A percentile compares a stretch with the other conserved stretches of the same genome.
These are phyloP conservation scores for Procapra przewalskii DNA, from an alignment of 2,113 vertebrate species.

Conservation along the genomic window DNA sequence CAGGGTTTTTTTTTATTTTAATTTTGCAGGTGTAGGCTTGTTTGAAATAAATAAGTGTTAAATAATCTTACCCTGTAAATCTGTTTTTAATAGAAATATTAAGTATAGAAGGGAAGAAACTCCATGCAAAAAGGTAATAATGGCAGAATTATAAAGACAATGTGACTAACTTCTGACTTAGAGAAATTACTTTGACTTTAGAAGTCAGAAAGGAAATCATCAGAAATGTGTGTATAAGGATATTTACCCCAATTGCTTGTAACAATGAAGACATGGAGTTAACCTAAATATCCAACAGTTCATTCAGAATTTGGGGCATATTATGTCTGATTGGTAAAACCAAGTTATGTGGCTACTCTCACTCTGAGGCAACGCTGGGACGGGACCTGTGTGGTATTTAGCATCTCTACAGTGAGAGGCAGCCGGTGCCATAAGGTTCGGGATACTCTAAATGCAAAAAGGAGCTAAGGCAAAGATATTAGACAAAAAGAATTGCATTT, in stretches of 20 bases:
- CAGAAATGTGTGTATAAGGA: not conserved
- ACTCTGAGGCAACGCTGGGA: not conserved
- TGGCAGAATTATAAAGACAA: constrained; percentile 15
- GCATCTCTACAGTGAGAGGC: not conserved
- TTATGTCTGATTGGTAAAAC: not conserved
- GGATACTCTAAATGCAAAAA: not conserved
- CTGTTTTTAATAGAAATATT: not conserved
- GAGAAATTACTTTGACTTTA: constrained; percentile 10
- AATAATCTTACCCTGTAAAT: not conserved
- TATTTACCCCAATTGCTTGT: not conserved
- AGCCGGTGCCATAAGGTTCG: not conserved
- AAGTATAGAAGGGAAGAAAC: not conserved
- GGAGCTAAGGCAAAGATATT: not conserved
- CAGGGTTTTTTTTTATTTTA: not conserved
- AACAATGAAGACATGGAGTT: not conserved
- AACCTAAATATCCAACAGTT: not conserved
- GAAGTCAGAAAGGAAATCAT: constrained; percentile 23
- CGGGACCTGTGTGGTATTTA: not conserved
- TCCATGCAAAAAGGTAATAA: not conserved
- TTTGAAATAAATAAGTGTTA: constrained; percentile 28
- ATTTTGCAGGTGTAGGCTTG: not conserved
- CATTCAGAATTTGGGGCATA: not conserved
- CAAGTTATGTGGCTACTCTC: not conserved
- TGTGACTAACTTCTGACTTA: not conserved
- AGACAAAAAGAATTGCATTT: not conserved